Conservation (phyloP, 2,888 invertebrate species). For the Strigamia crassipes region DNA sequence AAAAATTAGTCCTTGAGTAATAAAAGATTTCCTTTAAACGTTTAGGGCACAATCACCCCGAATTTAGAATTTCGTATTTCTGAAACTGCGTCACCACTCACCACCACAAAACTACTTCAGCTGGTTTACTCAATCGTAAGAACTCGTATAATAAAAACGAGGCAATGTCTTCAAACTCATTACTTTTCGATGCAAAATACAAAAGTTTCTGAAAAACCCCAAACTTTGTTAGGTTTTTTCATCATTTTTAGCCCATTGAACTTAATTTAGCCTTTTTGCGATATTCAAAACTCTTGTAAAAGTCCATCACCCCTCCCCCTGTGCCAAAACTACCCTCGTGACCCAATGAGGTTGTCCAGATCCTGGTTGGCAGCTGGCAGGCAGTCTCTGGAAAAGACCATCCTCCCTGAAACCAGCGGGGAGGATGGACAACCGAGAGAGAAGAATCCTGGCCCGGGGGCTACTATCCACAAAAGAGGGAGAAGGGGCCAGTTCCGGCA, state of each 20-base stretch:
- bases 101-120: too few relatives aligned
- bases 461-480: constrained; percentile 29
- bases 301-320: background rate
- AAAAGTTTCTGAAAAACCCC: too few relatives aligned
- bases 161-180: too few relatives aligned
- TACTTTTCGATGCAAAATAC: too few relatives aligned
- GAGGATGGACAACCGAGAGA: constrained; percentile 36
- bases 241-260: background rate
- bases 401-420: constrained; percentile 32
- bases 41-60: too few relatives aligned
- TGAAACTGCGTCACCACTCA: too few relatives aligned
- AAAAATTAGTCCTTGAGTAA: background rate
- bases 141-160: too few relatives aligned
- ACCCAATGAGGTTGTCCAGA: constrained; percentile 37
- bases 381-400: constrained; percentile 37
- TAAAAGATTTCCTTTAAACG: background rate
- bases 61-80: too few relatives aligned
- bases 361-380: constrained; percentile 42
- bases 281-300: background rate
- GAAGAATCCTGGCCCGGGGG: constrained; percentile 24
- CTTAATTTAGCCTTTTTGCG: background rate
- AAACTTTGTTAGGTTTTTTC: too few relatives aligned
- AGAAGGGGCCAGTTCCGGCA: constrained; percentile 42
- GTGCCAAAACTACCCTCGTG: background rate
- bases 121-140: too few relatives aligned